Percentiles rank a stretch among this genome's conserved stretches.
Conservation (phyloP, 2,888 invertebrate genomes). For the Ennomos fuscantarius region DNA sequence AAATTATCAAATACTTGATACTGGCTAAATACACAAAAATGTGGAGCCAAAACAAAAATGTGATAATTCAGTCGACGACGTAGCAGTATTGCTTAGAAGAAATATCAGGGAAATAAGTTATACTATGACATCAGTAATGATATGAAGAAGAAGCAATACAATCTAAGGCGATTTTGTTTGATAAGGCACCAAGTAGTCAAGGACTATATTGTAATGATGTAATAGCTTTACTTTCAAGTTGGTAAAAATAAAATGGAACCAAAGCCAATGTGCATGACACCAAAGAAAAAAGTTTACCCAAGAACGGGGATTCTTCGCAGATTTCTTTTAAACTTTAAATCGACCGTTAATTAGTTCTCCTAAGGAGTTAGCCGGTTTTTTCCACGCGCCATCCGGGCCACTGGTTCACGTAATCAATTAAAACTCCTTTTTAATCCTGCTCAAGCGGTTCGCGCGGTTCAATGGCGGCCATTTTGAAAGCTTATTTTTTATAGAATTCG, state of each 20-base stretch:
- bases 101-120: no score
- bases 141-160: no score
- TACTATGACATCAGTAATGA: no score
- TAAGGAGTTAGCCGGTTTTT: slow-evolving; percentile 50
- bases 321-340: slow-evolving; percentile 60
- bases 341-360: slow-evolving; percentile 62
- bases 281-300: slow-evolving; percentile 27
- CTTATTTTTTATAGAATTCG: slow-evolving; percentile 28
- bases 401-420: slow-evolving; percentile 59
- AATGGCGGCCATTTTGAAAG: slow-evolving; percentile 42
- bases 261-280: slow-evolving; percentile 28
- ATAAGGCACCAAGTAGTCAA: no score
- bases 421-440: slow-evolving; percentile 55
- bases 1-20: no score
- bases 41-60: no score
- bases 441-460: slow-evolving; percentile 34
- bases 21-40: no score
- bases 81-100: no score
- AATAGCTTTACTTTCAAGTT: no score
- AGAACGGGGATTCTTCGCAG: slow-evolving; percentile 48
- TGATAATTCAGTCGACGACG: no score
- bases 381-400: slow-evolving; percentile 40
- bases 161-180: no score
- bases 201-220: no score
- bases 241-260: slow-evolving; percentile 4